Conservation (phyloP, 2,888 invertebrate species). For the Trypoxylon attenuatum region DNA sequence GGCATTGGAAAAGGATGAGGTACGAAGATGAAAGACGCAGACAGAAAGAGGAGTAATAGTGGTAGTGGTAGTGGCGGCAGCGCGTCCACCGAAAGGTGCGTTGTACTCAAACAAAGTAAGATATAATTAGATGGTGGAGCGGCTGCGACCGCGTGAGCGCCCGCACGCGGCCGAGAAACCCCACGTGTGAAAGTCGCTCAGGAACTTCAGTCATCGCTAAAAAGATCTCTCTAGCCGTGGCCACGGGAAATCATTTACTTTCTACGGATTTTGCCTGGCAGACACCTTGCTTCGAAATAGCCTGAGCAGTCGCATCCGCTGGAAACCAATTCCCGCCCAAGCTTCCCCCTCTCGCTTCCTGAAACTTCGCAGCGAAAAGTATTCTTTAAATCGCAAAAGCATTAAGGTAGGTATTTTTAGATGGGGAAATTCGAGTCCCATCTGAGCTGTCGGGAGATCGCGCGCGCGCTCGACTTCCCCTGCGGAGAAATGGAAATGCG, state of each 20-base stretch:
- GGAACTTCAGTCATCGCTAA: conserved; percentile 51
- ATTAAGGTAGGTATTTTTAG: background rate
- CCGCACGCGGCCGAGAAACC: conserved; percentile 33
- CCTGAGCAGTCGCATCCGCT: conserved; percentile 11
- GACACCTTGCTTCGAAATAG: conserved; percentile 41
- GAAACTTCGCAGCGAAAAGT: background rate
- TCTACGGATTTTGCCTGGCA: conserved; percentile 38
- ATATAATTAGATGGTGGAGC: conserved; percentile 68
- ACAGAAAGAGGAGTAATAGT: conserved; percentile 44
- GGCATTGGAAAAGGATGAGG: conserved; percentile 40
- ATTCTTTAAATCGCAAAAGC: background rate
- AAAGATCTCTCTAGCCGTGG: conserved; percentile 40
- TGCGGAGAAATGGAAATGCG: too few relatives aligned
- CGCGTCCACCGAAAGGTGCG: conserved; percentile 72
- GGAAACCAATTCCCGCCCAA: conserved; percentile 9
- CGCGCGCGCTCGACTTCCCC: background rate
- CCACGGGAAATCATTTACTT: conserved; percentile 46
- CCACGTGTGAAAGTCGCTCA: conserved; percentile 58
- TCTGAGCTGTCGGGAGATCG: too few relatives aligned
- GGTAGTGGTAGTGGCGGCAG: conserved; percentile 60
- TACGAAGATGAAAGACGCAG: conserved; percentile 45
- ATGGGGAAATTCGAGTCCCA: too few relatives aligned
- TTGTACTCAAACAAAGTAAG: conserved; percentile 74
- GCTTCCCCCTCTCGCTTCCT: background rate
- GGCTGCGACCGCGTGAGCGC: conserved; percentile 36